Conservation (phyloP, 2,113 vertebrate genomes). For the Alaudala cheleensis region DNA sequence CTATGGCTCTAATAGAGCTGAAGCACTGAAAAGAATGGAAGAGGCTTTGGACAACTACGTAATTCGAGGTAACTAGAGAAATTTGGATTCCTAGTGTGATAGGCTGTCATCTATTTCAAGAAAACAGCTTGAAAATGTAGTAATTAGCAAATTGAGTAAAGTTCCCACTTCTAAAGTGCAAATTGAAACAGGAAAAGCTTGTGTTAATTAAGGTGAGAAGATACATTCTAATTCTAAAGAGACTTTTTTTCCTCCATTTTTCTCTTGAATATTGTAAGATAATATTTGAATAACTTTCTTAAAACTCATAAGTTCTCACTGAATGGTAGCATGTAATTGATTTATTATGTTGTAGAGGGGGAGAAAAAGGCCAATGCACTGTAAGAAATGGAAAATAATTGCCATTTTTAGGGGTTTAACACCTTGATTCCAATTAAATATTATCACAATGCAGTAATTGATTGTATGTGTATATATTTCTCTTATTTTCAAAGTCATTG, state of each 20-base stretch:
- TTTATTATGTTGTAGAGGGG: not conserved
- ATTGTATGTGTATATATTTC: not conserved
- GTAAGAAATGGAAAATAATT: not conserved
- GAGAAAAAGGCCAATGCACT: not conserved
- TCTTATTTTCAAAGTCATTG: not conserved
- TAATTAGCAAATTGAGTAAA: conserved; percentile 82
- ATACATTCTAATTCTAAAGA: conserved; percentile 45
- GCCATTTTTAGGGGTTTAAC: not conserved
- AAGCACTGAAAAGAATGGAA: conserved; percentile 89
- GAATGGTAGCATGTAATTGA: not conserved
- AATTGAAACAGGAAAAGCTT: conserved; percentile 74
- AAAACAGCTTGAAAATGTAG: conserved; percentile 79
- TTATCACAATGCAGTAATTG: not conserved
- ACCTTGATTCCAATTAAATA: not conserved
- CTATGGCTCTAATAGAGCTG: conserved; percentile 85
- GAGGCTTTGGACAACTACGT: conserved; percentile 93
- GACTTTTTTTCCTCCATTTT: not conserved
- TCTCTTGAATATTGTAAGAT: not conserved
- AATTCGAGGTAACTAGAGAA: conserved; percentile 88
- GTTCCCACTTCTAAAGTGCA: conserved; percentile 77
- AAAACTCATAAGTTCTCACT: not conserved
- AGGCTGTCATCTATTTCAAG: conserved; percentile 68
- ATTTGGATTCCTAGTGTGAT: conserved; percentile 64
- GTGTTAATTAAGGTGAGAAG: conserved; percentile 65
- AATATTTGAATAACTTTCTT: not conserved